Conservation (phyloP, 2,113 vertebrate genomes). For the Salvelinus alpinus region DNA sequence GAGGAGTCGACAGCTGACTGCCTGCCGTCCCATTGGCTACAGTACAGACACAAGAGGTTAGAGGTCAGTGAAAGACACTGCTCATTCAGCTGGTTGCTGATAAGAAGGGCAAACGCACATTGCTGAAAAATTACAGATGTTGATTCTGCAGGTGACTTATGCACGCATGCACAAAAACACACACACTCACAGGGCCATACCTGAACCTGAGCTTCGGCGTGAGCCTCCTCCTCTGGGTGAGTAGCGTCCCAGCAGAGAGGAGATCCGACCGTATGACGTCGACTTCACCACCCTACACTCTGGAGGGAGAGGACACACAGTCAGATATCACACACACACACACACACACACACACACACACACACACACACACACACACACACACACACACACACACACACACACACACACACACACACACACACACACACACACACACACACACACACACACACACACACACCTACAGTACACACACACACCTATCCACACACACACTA, state of each 20-base stretch:
- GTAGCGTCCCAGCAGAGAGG: conserved; percentile 80
- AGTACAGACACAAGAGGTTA: background rate
- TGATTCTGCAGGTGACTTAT: too few relatives aligned
- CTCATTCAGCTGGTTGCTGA: background rate
- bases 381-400: too few relatives aligned
- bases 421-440: background rate
- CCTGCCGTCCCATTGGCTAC: conserved; percentile 95
- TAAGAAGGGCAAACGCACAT: background rate
- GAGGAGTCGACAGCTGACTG: conserved; percentile 95
- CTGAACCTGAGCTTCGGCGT: conserved; percentile 90
- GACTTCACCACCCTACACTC: conserved; percentile 96
- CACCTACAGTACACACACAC: too few relatives aligned
- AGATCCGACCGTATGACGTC: conserved; percentile 92
- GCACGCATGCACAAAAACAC: background rate
- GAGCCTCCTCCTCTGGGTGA: conserved; percentile 86
- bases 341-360: background rate
- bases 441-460: too few relatives aligned
- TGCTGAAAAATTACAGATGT: background rate
- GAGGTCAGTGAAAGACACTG: background rate
- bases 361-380: too few relatives aligned
- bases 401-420: too few relatives aligned
- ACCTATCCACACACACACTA: too few relatives aligned
- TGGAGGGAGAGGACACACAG: conserved; percentile 48
- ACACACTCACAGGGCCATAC: conserved; percentile 61
- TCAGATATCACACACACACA: background rate